phyloP scores from a whole-genome alignment of 1,140 invertebrate species.

The Bombus impatiens region DNA sequence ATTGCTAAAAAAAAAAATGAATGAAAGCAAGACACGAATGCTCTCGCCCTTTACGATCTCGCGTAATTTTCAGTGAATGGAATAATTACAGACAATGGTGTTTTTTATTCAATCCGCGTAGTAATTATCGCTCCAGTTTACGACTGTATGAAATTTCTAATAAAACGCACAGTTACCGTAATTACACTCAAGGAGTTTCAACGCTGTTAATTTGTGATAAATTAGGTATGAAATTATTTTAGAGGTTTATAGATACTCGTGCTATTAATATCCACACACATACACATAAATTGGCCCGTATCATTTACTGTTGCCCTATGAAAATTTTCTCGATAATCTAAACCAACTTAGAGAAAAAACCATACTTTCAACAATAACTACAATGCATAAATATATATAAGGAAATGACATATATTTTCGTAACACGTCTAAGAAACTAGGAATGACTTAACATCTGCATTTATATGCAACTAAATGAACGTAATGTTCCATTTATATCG shows the following conservation, averaged over 20 bases:
- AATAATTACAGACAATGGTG: neutral
- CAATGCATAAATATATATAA: neutral
- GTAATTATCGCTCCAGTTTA: neutral
- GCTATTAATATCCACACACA: neutral
- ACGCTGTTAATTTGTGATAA: neutral
- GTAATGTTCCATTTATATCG: neutral
- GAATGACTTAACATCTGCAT: neutral
- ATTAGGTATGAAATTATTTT: neutral
- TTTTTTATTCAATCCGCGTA: neutral
- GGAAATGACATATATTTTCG: neutral
- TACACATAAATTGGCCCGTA: neutral
- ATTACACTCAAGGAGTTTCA: neutral
- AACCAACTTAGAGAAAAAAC: neutral
- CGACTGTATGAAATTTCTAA: neutral
- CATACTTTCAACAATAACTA: neutral
- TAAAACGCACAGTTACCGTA: neutral
- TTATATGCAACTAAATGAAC: neutral
- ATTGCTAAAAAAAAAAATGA: neutral
- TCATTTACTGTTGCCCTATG: neutral
- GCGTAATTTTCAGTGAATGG: neutral
- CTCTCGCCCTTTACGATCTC: neutral
- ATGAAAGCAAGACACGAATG: neutral
- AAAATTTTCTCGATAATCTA: neutral
- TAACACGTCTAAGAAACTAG: neutral
- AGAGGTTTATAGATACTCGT: neutral